Evolutionary conservation across 2,888 invertebrate species (phyloP).

Genomic region (Latrodectus elegans): DNA sequence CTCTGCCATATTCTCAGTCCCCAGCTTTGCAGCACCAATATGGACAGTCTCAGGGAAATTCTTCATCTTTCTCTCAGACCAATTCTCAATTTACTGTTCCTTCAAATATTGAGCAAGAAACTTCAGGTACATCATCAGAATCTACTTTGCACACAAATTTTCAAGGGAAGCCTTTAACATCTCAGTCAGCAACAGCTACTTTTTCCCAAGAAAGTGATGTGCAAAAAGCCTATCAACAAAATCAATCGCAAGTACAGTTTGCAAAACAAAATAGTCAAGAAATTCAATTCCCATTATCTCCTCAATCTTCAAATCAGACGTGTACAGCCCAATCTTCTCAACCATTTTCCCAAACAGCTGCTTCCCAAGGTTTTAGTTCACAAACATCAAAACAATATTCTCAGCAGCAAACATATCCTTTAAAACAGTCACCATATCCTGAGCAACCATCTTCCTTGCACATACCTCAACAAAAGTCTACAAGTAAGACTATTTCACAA

Average conservation of each 20-base stretch:
- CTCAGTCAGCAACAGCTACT: slow-evolving; percentile 25
- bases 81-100: slow-evolving; percentile 32
- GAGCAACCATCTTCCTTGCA: slow-evolving; percentile 33
- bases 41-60: slow-evolving; percentile 37
- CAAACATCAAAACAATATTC: slow-evolving; percentile 32
- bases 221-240: slow-evolving; percentile 40
- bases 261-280: slow-evolving; percentile 41
- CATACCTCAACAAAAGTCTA: slow-evolving; percentile 19
- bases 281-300: slow-evolving; percentile 16
- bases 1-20: slow-evolving; percentile 43
- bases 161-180: slow-evolving; percentile 37
- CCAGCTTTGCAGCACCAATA: slow-evolving; percentile 30
- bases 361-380: slow-evolving; percentile 19
- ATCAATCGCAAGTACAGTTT: slow-evolving; percentile 33
- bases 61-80: slow-evolving; percentile 24
- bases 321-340: slow-evolving; percentile 24
- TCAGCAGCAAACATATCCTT: slow-evolving; percentile 31
- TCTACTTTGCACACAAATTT: slow-evolving; percentile 23
- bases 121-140: not conserved
- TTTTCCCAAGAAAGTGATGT: slow-evolving; percentile 38
- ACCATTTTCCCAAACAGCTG: slow-evolving; percentile 31
- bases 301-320: slow-evolving; percentile 40
- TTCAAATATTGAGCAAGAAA: slow-evolving; percentile 26
- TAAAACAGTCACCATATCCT: slow-evolving; percentile 42
- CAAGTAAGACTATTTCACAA: slow-evolving; percentile 15